Evolutionary conservation across 1,140 invertebrate genomes (phyloP).

Genomic region (Aphelinus certus): DNA sequence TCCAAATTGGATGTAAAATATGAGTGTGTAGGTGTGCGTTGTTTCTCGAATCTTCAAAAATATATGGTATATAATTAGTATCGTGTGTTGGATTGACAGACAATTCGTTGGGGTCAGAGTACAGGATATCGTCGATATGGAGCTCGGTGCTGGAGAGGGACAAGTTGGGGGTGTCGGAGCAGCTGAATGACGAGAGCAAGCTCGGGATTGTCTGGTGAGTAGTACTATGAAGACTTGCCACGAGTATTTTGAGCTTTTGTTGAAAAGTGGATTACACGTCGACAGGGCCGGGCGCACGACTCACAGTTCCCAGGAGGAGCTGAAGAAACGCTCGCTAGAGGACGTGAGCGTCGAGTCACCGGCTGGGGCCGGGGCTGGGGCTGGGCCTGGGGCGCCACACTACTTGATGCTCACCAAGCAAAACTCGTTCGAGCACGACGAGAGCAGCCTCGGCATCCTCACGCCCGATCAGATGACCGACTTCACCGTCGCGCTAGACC

Average conservation of each 20-base stretch:
- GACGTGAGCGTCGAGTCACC: slow-evolving; percentile 47
- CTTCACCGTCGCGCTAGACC: slow-evolving; percentile 69
- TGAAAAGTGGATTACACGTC: too few species aligned
- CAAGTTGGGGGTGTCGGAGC: slow-evolving; percentile 51
- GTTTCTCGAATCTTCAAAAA: too few species aligned
- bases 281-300: too few species aligned
- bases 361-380: not conserved
- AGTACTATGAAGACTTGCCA: not conserved
- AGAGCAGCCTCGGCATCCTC: slow-evolving; percentile 84
- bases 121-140: slow-evolving; percentile 52
- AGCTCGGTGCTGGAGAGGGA: slow-evolving; percentile 47
- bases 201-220: slow-evolving; percentile 53
- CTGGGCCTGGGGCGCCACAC: slow-evolving; percentile 55
- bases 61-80: too few species aligned
- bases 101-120: slow-evolving; percentile 28
- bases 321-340: slow-evolving; percentile 37
- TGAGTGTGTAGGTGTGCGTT: too few species aligned
- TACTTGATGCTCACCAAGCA: slow-evolving; percentile 73
- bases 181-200: slow-evolving; percentile 53
- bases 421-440: slow-evolving; percentile 79
- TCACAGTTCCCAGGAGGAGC: slow-evolving; percentile 28
- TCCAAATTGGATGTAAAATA: too few species aligned
- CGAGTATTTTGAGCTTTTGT: too few species aligned
- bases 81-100: slow-evolving; percentile 10
- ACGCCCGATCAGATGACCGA: slow-evolving; percentile 88